phyloP scores from a whole-genome alignment of 2,113 vertebrate genomes.

The Puma concolor region DNA sequence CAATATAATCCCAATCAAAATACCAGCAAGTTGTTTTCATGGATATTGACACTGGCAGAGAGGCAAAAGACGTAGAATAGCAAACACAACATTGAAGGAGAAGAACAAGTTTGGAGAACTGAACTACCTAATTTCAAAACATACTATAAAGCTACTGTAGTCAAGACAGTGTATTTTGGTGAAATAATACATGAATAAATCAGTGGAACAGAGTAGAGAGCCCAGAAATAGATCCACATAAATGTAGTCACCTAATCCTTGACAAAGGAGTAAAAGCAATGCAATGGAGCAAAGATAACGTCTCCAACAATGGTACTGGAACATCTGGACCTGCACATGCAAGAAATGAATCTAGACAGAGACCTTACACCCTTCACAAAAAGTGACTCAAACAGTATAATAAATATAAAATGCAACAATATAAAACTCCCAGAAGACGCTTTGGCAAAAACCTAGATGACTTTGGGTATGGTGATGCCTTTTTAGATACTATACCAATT shows the following conservation, averaged over 20 bases:
- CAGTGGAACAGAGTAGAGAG: background rate
- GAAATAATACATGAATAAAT: background rate
- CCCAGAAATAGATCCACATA: background rate
- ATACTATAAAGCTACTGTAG: background rate
- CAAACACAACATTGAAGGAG: background rate
- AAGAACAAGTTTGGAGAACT: background rate
- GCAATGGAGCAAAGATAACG: background rate
- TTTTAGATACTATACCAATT: background rate
- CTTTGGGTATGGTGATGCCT: background rate
- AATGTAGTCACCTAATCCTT: background rate
- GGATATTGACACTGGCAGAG: background rate
- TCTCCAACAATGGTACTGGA: background rate
- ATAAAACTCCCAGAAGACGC: background rate
- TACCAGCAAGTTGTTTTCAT: background rate
- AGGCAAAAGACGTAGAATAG: background rate
- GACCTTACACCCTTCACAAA: background rate
- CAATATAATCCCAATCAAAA: background rate
- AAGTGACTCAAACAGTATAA: background rate
- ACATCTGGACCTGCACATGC: background rate
- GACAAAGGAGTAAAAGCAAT: background rate
- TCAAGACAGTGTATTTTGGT: background rate
- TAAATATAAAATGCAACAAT: background rate
- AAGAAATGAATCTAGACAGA: background rate
- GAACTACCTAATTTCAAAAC: background rate
- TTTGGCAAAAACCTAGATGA: background rate